These are phyloP conservation scores for Smutsia gigantea DNA, from an alignment of 2,797 vertebrate species.

Conservation along the genomic window DNA sequence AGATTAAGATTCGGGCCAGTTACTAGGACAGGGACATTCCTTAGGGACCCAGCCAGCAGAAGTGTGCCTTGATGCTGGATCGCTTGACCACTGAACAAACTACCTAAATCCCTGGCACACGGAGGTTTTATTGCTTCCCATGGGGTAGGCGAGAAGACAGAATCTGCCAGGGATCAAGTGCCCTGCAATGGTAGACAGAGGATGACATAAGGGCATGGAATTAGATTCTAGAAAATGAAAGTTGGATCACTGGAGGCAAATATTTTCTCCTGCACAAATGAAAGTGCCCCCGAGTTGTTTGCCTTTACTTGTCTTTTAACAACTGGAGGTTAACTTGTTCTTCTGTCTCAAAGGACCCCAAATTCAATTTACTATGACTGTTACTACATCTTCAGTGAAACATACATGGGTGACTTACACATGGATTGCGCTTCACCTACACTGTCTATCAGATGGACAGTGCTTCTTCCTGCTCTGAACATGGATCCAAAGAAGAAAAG, in stretches of 20 bases:
- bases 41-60: neutral
- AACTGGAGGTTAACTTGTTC: neutral
- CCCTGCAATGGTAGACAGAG: neutral
- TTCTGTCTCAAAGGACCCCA: neutral
- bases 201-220: neutral
- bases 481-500: neutral
- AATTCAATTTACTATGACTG: neutral
- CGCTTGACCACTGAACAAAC: neutral
- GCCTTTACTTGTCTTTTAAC: neutral
- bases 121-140: neutral
- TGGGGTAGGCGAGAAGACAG: neutral
- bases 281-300: constrained; percentile 6
- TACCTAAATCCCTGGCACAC: neutral
- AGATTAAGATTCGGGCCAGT: neutral
- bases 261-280: neutral
- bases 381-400: neutral
- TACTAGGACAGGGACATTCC: neutral
- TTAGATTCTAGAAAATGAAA: neutral
- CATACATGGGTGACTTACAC: neutral
- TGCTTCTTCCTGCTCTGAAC: neutral
- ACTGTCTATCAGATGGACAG: neutral
- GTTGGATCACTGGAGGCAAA: neutral
- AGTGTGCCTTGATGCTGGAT: neutral
- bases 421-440: neutral
- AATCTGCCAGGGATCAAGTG: neutral